Evolutionary conservation across 2,888 invertebrate species (phyloP).

Genomic region (Zeuzera pyrina): DNA sequence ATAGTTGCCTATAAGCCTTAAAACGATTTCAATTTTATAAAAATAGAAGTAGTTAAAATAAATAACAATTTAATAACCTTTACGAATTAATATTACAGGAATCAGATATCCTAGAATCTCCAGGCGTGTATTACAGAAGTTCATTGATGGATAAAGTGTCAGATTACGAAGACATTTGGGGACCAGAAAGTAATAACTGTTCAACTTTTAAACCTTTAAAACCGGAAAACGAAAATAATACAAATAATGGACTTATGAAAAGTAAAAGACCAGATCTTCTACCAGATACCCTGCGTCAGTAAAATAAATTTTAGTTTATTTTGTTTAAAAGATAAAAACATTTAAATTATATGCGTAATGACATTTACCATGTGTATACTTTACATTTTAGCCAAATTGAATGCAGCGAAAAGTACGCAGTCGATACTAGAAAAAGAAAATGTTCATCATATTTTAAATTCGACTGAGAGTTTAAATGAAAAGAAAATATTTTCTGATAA

Average conservation of each 20-base stretch:
- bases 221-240: conserved; percentile 47
- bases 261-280: conserved; percentile 74
- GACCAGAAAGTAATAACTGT: conserved; percentile 72
- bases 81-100: conserved; percentile 59
- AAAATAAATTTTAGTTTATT: conserved; percentile 4
- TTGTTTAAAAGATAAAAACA: conserved; percentile 1
- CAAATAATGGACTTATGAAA: conserved; percentile 66
- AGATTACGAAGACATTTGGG: conserved; percentile 97
- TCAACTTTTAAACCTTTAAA: conserved; percentile 63
- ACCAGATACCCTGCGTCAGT: conserved; percentile 73
- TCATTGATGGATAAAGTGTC: conserved; percentile 93
- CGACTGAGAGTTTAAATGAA: conserved; percentile 54
- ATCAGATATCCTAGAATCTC: conserved; percentile 88
- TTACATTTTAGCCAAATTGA: conserved; percentile 61
- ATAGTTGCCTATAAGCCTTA: neutral
- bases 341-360: neutral
- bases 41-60: neutral
- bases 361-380: conserved; percentile 1
- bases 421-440: conserved; percentile 64
- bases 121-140: conserved; percentile 87
- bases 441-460: conserved; percentile 48
- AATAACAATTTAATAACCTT: neutral
- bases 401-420: conserved; percentile 57
- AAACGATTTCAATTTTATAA: neutral
- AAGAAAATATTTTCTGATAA: conserved; percentile 51